A percentile compares a stretch with the other conserved stretches of the same genome.
Evolutionary conservation across 2,888 invertebrate species (phyloP).

Genomic region (Catocala fraxini): DNA sequence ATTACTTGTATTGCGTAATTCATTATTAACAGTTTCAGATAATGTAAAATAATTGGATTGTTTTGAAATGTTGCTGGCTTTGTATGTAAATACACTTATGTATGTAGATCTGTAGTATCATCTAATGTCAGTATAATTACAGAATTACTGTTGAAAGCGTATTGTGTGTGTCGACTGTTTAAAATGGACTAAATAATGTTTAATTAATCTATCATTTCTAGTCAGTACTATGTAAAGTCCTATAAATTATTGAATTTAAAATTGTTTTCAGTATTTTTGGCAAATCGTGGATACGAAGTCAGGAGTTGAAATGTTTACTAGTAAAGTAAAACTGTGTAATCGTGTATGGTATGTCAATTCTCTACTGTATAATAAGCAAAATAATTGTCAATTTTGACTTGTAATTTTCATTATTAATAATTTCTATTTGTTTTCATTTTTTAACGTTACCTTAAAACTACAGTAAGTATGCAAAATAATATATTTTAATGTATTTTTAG

Average conservation of each 20-base stretch:
- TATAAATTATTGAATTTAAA: background rate
- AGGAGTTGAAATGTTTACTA: slow-evolving; percentile 41
- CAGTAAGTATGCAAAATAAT: background rate
- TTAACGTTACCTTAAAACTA: no score
- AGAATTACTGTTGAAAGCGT: background rate
- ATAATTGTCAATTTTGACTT: slow-evolving; percentile 59
- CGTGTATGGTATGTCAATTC: slow-evolving; percentile 57
- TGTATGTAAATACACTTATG: slow-evolving; percentile 17
- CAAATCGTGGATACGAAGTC: slow-evolving; percentile 55
- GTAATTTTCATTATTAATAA: slow-evolving; percentile 8
- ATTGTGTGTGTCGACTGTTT: slow-evolving; percentile 1
- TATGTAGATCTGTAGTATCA: slow-evolving; percentile 10
- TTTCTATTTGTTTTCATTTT: background rate
- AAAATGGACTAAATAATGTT: background rate
- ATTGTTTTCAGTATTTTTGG: background rate
- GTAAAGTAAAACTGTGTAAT: slow-evolving; percentile 44
- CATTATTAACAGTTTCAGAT: background rate
- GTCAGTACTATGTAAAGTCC: slow-evolving; percentile 4
- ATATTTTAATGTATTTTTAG: no score
- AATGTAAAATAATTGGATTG: background rate
- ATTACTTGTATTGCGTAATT: background rate
- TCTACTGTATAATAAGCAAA: slow-evolving; percentile 41
- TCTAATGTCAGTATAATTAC: slow-evolving; percentile 1
- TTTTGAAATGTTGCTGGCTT: slow-evolving; percentile 6
- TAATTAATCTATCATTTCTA: slow-evolving; percentile 1